Conservation (phyloP, 2,113 vertebrate genomes). For the Myxocyprinus asiaticus region DNA sequence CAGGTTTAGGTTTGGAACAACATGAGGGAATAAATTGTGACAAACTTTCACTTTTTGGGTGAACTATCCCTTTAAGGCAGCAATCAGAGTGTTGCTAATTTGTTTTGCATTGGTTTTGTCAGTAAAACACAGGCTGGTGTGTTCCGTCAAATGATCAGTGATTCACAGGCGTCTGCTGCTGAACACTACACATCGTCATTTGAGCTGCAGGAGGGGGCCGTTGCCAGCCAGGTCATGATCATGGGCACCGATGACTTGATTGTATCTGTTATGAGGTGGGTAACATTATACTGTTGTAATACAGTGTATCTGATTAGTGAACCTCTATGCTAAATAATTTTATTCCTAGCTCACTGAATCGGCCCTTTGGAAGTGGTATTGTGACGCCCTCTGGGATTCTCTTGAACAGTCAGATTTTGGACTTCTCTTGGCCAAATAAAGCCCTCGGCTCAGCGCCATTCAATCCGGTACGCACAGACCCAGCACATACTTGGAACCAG, state of each 20-base stretch:
- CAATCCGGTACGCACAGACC: conserved; percentile 73
- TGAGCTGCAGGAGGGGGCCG: conserved; percentile 70
- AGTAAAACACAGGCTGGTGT: conserved; percentile 85
- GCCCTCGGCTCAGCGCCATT: conserved; percentile 70
- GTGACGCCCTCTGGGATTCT: conserved; percentile 91
- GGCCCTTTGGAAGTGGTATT: conserved; percentile 92
- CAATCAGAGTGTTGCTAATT: too few species aligned
- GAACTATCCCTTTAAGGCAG: too few species aligned
- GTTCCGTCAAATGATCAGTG: conserved; percentile 86
- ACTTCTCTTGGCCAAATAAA: conserved; percentile 93
- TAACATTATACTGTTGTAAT: not conserved
- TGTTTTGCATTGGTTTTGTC: conserved; percentile 24
- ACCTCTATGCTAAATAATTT: not conserved
- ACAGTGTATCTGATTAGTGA: too few species aligned
- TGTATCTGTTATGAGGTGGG: conserved; percentile 89
- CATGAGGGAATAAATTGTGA: too few species aligned
- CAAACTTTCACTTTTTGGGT: too few species aligned
- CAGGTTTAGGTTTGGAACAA: too few species aligned
- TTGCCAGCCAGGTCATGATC: conserved; percentile 89
- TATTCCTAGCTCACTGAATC: conserved; percentile 87
- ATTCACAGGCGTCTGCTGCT: conserved; percentile 78
- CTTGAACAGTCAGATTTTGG: conserved; percentile 95
- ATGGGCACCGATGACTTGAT: conserved; percentile 96
- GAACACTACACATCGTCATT: conserved; percentile 73
- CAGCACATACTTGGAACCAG: too few species aligned